Percentiles rank a stretch among this genome's conserved stretches.
Evolutionary conservation across 1,140 invertebrate species (phyloP).

Genomic region (Teleogryllus occipitalis): DNA sequence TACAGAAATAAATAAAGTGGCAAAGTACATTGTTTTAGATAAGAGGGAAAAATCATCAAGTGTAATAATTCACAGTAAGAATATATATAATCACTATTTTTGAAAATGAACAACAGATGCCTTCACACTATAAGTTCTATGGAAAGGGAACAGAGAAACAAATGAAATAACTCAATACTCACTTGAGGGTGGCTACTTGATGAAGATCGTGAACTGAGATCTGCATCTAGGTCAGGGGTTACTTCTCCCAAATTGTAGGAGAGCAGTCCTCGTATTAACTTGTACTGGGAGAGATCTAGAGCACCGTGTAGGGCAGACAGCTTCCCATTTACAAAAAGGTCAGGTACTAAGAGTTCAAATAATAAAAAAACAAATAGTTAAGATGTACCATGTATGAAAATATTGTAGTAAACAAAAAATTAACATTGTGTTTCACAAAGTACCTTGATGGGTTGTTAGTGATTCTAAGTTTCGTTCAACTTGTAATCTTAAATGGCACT

Average conservation of each 20-base stretch:
- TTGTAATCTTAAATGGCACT: slow-evolving; percentile 68
- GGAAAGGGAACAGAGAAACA: too few relatives aligned
- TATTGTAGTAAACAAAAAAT: not conserved
- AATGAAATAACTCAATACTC: not conserved
- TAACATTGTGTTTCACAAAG: not conserved
- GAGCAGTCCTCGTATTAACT: slow-evolving; percentile 78
- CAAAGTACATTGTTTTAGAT: too few relatives aligned
- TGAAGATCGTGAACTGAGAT: not conserved
- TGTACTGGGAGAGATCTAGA: slow-evolving; percentile 80
- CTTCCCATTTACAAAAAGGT: slow-evolving; percentile 75
- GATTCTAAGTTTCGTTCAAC: slow-evolving; percentile 76
- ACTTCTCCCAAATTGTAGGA: slow-evolving; percentile 88
- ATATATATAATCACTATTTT: too few relatives aligned
- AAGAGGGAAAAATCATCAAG: too few relatives aligned
- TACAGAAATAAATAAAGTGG: too few relatives aligned
- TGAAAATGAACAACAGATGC: too few relatives aligned
- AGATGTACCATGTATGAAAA: not conserved
- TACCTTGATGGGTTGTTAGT: slow-evolving; percentile 50
- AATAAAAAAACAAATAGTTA: not conserved
- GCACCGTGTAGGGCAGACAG: slow-evolving; percentile 76
- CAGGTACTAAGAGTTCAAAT: slow-evolving; percentile 54
- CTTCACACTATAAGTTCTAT: too few relatives aligned
- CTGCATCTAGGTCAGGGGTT: slow-evolving; percentile 50
- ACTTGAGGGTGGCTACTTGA: not conserved
- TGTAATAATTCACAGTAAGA: too few relatives aligned